Conservation (phyloP, 2,888 invertebrate species). For the Sphinx pinastri region DNA sequence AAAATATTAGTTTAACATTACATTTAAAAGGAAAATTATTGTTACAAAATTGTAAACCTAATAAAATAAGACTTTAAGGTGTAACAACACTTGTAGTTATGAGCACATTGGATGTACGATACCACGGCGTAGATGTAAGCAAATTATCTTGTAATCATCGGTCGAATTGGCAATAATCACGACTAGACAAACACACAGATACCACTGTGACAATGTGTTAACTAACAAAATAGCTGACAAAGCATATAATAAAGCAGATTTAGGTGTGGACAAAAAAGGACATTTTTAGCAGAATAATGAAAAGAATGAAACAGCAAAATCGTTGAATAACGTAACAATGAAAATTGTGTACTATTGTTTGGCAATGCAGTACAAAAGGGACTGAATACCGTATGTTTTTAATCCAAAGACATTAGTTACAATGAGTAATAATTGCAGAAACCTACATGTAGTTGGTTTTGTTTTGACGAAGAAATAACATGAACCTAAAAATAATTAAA, state of each 20-base stretch:
- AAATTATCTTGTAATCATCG: constrained; percentile 33
- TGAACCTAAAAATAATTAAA: constrained; percentile 22
- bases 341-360: constrained; percentile 3
- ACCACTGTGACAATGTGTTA: constrained; percentile 31
- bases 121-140: constrained; percentile 42
- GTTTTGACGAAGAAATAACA: neutral
- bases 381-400: neutral
- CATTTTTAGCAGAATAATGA: constrained; percentile 42
- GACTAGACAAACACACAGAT: constrained; percentile 23
- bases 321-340: constrained; percentile 27
- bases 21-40: neutral
- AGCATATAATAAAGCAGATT: constrained; percentile 35
- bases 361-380: neutral
- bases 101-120: constrained; percentile 55
- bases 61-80: constrained; percentile 32
- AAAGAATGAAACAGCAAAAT: constrained; percentile 28
- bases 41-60: neutral
- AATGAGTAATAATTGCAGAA: neutral
- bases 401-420: neutral
- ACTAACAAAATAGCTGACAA: constrained; percentile 41
- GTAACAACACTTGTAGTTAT: constrained; percentile 45
- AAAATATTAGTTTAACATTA: neutral
- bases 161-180: constrained; percentile 42
- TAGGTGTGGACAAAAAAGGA: constrained; percentile 42
- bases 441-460: neutral